These are phyloP conservation scores for Mesocentrotus franciscanus DNA, from an alignment of 53 echinoderm and acorn worm species.

Conservation along the genomic window DNA sequence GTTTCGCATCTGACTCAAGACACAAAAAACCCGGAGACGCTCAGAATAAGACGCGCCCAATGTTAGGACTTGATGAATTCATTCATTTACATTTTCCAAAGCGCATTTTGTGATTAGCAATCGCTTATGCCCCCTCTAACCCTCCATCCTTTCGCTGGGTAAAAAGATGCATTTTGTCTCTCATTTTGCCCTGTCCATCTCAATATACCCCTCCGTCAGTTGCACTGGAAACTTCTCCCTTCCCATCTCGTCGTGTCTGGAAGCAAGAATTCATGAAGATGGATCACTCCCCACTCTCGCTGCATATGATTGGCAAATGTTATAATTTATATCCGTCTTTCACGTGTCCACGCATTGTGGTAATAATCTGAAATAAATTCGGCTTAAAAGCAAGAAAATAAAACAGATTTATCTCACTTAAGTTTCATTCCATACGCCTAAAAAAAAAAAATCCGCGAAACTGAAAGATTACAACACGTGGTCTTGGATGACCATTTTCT, in stretches of 20 bases:
- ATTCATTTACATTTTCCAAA: constrained; percentile 55
- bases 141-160: background rate
- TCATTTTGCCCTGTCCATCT: constrained; percentile 55
- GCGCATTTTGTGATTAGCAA: constrained; percentile 53
- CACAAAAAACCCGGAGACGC: background rate
- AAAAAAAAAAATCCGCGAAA: background rate
- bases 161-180: constrained; percentile 43
- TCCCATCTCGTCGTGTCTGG: constrained; percentile 21
- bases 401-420: constrained; percentile 31
- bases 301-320: constrained; percentile 50
- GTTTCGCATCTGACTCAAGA: constrained; percentile 34
- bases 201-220: constrained; percentile 44
- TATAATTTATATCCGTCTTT: constrained; percentile 46
- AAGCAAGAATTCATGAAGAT: constrained; percentile 33
- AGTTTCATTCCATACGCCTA: background rate
- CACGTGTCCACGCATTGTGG: constrained; percentile 23
- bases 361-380: constrained; percentile 46
- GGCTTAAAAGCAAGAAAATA: constrained; percentile 29
- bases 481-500: background rate
- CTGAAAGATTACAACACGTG: background rate
- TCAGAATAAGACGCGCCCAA: background rate
- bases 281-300: constrained; percentile 32
- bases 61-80: constrained; percentile 48
- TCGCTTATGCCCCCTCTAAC: constrained; percentile 38
- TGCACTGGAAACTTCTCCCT: constrained; percentile 36